phyloP scores from a whole-genome alignment of 2,113 vertebrate species.

The Spilogale gracilis region DNA sequence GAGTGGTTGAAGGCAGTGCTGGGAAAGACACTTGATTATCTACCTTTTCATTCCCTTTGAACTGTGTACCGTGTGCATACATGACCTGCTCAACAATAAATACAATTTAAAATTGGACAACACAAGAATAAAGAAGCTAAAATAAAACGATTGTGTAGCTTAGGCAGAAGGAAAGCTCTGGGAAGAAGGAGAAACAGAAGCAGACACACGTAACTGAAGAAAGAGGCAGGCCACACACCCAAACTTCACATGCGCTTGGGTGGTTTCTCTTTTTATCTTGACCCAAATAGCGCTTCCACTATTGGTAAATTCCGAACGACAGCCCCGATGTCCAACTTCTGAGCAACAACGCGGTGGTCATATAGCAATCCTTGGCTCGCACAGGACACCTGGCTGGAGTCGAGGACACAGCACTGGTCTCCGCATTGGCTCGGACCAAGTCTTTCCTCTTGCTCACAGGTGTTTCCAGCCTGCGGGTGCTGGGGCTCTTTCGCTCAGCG shows the following conservation, averaged over 20 bases:
- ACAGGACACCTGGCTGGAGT: neutral
- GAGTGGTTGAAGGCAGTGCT: neutral
- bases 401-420: rapidly evolving
- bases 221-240: neutral
- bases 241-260: too few relatives aligned
- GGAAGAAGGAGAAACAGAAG: neutral
- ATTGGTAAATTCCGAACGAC: neutral
- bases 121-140: neutral
- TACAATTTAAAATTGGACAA: neutral
- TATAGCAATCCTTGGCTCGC: rapidly evolving
- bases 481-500: neutral
- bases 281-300: too few relatives aligned
- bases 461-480: neutral
- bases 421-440: rapidly evolving
- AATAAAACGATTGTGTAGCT: neutral
- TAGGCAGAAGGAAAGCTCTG: neutral
- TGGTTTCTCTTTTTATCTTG: neutral
- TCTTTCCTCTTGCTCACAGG: neutral
- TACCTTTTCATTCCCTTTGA: neutral
- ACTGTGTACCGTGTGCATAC: neutral
- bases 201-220: neutral
- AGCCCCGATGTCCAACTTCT: neutral
- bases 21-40: neutral
- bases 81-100: neutral
- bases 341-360: neutral